Percentiles rank a stretch among this genome's conserved stretches.
These are phyloP conservation scores for Lagopus leucura DNA, from an alignment of 2,113 vertebrate genomes.

Conservation along the genomic window DNA sequence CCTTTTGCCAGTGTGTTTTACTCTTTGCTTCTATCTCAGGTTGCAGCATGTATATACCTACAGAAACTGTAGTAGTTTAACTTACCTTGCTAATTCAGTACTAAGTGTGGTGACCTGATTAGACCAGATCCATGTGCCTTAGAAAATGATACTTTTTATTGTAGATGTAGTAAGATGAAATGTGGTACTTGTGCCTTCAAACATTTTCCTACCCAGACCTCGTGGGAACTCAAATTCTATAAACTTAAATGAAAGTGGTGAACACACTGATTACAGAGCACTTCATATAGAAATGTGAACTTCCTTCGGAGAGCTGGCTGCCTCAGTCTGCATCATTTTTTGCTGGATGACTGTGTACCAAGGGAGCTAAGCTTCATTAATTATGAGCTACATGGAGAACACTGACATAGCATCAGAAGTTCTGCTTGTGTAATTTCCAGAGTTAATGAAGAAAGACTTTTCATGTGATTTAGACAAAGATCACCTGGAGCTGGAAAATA, in stretches of 20 bases:
- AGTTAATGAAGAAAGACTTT: neutral
- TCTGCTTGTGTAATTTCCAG: neutral
- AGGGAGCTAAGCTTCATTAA: neutral
- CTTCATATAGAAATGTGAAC: neutral
- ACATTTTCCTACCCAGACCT: neutral
- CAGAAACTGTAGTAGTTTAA: neutral
- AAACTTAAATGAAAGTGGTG: neutral
- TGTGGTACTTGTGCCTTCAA: constrained; percentile 5
- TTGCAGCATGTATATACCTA: neutral
- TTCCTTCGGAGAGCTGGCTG: neutral
- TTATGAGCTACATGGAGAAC: rapidly evolving
- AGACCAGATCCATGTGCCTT: constrained; percentile 14
- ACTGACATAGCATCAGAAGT: neutral
- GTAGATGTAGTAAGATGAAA: neutral
- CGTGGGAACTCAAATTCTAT: neutral
- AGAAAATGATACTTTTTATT: neutral
- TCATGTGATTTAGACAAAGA: neutral
- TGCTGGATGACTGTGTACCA: neutral
- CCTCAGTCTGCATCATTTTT: rapidly evolving
- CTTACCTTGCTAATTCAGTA: neutral
- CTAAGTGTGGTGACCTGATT: neutral
- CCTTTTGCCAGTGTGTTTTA: neutral
- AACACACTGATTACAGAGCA: neutral
- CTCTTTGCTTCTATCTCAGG: neutral
- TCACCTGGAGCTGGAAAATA: neutral